A percentile compares a stretch with the other conserved stretches of the same genome.
Evolutionary conservation across 2,113 vertebrate genomes (phyloP).

Genomic region (Bos indicus): DNA sequence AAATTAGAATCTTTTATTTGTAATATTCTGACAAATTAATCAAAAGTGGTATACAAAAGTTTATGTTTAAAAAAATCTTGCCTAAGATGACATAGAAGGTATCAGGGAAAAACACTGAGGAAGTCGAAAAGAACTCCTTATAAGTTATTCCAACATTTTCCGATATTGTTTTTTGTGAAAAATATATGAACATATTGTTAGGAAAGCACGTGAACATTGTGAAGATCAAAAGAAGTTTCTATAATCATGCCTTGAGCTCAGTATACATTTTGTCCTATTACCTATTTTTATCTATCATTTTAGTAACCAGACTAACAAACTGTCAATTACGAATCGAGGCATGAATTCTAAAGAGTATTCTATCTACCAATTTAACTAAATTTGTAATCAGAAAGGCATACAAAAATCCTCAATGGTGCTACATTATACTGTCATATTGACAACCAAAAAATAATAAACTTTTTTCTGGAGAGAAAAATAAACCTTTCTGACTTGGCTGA

Average conservation of each 20-base stretch:
- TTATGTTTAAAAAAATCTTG: not conserved
- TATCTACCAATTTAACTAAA: not conserved
- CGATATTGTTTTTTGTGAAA: not conserved
- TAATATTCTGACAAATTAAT: not conserved
- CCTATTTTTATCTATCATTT: not conserved
- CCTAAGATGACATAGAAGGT: not conserved
- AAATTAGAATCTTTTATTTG: slow-evolving; percentile 42
- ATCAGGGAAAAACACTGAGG: not conserved
- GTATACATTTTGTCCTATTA: not conserved
- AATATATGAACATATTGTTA: not conserved
- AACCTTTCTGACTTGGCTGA: not conserved
- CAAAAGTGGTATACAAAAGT: not conserved
- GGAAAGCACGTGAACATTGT: not conserved
- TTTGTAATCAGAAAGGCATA: not conserved
- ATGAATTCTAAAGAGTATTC: not conserved
- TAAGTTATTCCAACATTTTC: not conserved
- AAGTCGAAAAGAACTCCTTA: not conserved
- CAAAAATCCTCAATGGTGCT: not conserved
- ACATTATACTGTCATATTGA: not conserved
- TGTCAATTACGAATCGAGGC: not conserved
- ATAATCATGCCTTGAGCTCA: not conserved
- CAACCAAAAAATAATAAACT: not conserved
- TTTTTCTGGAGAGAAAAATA: not conserved
- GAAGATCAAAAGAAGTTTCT: not conserved
- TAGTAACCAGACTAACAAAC: not conserved